These are phyloP conservation scores for Menidia beryllina DNA, from an alignment of 2,113 vertebrate genomes.

Conservation along the genomic window DNA sequence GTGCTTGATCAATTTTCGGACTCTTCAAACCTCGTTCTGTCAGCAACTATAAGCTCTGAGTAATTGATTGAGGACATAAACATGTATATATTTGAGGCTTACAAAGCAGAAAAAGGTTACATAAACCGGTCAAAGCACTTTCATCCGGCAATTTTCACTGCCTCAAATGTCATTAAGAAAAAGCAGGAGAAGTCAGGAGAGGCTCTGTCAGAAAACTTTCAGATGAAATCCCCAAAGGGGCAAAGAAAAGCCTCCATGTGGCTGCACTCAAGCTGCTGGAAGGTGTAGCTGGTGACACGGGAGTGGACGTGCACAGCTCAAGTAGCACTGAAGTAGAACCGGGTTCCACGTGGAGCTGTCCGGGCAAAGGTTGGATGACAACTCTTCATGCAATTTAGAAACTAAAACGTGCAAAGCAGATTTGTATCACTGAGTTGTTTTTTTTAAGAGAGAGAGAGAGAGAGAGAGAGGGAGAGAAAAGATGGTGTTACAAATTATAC, in stretches of 20 bases:
- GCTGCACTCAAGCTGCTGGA: background rate
- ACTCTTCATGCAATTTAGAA: background rate
- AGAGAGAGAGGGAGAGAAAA: background rate
- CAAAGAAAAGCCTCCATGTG: background rate
- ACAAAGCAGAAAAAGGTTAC: conserved; percentile 16
- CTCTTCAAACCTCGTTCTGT: conserved; percentile 24
- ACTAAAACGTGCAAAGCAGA: conserved; percentile 7
- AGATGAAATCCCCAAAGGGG: conserved; percentile 12
- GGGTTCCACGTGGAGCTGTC: background rate
- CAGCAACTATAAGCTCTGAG: conserved; percentile 14
- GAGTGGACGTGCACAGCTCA: no score
- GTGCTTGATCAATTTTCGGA: conserved; percentile 19
- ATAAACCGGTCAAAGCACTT: conserved; percentile 20
- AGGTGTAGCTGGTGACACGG: conserved; percentile 1
- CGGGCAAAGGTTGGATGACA: background rate
- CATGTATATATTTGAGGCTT: conserved; percentile 23
- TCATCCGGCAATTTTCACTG: conserved; percentile 25
- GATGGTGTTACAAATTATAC: background rate
- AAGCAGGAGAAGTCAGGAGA: conserved; percentile 2
- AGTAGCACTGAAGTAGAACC: background rate
- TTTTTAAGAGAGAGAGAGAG: background rate
- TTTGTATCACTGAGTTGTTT: conserved; percentile 6
- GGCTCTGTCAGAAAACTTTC: conserved; percentile 22
- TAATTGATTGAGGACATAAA: conserved; percentile 26
- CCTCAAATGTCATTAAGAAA: conserved; percentile 26